phyloP scores from a whole-genome alignment of 2,113 vertebrate genomes.

The Apistogramma diplotaenia region DNA sequence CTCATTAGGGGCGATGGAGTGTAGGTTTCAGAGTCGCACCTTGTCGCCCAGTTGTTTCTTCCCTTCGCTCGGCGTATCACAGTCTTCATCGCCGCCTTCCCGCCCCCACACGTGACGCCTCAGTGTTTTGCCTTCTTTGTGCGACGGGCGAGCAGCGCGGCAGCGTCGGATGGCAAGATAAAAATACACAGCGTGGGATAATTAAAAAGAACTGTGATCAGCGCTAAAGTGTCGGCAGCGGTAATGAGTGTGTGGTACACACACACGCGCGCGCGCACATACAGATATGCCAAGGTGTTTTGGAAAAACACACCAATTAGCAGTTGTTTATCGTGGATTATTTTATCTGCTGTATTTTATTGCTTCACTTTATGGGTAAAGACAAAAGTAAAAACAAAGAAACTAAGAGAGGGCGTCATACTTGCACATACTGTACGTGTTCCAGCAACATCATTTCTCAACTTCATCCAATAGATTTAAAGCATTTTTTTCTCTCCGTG shows the following conservation, averaged over 20 bases:
- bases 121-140: conserved; percentile 36
- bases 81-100: background rate
- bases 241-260: conserved; percentile 40
- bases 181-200: conserved; percentile 51
- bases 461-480: too few species aligned
- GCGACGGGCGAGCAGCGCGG: background rate
- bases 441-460: too few species aligned
- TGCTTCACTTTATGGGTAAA: conserved; percentile 31
- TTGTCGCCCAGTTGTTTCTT: background rate
- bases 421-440: too few species aligned
- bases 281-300: conserved; percentile 7
- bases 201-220: conserved; percentile 62
- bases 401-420: background rate
- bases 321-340: conserved; percentile 48
- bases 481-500: background rate
- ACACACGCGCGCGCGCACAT: background rate
- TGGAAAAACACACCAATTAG: conserved; percentile 55
- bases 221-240: conserved; percentile 8
- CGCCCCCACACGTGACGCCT: conserved; percentile 15
- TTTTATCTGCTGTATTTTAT: conserved; percentile 40
- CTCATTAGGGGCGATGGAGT: conserved; percentile 28
- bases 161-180: conserved; percentile 21
- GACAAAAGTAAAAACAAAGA: conserved; percentile 19
- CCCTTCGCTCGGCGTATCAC: background rate
- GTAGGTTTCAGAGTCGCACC: conserved; percentile 2